Conservation (phyloP, 2,888 invertebrate species). For the Timandra comae region DNA sequence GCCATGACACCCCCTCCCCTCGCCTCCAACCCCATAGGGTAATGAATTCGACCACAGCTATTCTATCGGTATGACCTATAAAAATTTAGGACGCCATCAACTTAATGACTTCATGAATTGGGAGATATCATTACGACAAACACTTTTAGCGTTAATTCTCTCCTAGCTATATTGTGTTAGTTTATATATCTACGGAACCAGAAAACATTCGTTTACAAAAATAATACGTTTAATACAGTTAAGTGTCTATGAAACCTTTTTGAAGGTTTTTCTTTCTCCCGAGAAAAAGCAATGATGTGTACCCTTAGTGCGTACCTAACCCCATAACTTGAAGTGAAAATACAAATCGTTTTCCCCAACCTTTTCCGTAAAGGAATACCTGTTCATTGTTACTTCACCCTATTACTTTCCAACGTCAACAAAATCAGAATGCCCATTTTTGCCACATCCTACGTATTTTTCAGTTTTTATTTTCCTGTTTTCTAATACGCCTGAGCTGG, state of each 20-base stretch:
- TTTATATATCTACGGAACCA: too few species aligned
- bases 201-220: too few species aligned
- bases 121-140: slow-evolving; percentile 11
- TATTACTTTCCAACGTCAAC: slow-evolving; percentile 11
- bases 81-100: slow-evolving; percentile 59
- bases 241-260: too few species aligned
- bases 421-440: slow-evolving; percentile 20
- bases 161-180: too few species aligned
- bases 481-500: slow-evolving; percentile 25
- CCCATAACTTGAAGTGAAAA: neutral
- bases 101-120: slow-evolving; percentile 43
- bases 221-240: too few species aligned
- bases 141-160: too few species aligned
- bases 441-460: slow-evolving; percentile 5
- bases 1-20: slow-evolving; percentile 37
- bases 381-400: slow-evolving; percentile 18
- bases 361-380: slow-evolving; percentile 14
- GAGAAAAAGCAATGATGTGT: neutral
- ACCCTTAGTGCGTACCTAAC: too few species aligned
- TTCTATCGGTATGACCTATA: slow-evolving; percentile 63
- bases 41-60: slow-evolving; percentile 63
- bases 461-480: slow-evolving; percentile 21
- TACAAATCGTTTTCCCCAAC: slow-evolving; percentile 11
- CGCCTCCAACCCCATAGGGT: slow-evolving; percentile 55
- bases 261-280: too few species aligned